A percentile compares a stretch with the other conserved stretches of the same genome.
These are phyloP conservation scores for Pollimyrus isidori DNA, from an alignment of 2,113 vertebrate species.

Conservation along the genomic window DNA sequence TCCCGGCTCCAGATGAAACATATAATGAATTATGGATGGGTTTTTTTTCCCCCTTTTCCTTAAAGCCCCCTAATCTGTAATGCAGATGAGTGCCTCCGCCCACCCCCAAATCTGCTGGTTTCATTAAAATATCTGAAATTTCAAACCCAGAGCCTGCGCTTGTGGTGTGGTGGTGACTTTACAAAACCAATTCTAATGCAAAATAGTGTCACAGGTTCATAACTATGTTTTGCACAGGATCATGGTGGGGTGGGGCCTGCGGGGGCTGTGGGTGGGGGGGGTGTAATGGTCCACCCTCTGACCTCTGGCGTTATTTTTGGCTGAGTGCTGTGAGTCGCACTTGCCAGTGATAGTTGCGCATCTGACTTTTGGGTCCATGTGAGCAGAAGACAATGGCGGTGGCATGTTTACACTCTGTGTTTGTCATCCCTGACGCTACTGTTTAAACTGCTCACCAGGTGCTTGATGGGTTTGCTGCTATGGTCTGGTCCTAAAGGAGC, in stretches of 20 bases:
- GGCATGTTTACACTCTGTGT: neutral
- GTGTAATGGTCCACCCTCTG: slow-evolving; percentile 51
- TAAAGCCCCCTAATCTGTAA: slow-evolving; percentile 76
- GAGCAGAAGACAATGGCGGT: slow-evolving; percentile 1
- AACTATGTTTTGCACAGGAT: slow-evolving; percentile 71
- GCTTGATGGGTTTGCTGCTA: neutral
- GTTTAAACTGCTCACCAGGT: neutral
- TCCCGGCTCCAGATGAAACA: slow-evolving; percentile 72
- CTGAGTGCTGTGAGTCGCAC: slow-evolving; percentile 40
- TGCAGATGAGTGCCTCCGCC: slow-evolving; percentile 74
- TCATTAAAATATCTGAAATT: slow-evolving; percentile 59
- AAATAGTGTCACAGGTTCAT: slow-evolving; percentile 67
- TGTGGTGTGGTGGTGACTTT: slow-evolving; percentile 42
- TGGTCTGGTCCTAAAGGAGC: neutral
- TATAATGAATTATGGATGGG: slow-evolving; percentile 90
- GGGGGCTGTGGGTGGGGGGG: slow-evolving; percentile 31
- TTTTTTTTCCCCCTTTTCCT: slow-evolving; percentile 56
- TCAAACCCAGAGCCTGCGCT: slow-evolving; percentile 65
- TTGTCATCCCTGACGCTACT: neutral
- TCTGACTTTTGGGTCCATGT: neutral
- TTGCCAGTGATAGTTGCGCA: slow-evolving; percentile 30
- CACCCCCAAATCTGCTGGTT: slow-evolving; percentile 53
- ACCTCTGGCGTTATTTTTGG: slow-evolving; percentile 58
- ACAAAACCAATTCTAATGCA: slow-evolving; percentile 73
- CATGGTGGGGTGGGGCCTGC: slow-evolving; percentile 50